Evolutionary conservation across 92 coral and sea anemone genomes (phyloP), one percentile per base, ranked within the genome.

Genomic region (Diadumene lineata): DNA sequence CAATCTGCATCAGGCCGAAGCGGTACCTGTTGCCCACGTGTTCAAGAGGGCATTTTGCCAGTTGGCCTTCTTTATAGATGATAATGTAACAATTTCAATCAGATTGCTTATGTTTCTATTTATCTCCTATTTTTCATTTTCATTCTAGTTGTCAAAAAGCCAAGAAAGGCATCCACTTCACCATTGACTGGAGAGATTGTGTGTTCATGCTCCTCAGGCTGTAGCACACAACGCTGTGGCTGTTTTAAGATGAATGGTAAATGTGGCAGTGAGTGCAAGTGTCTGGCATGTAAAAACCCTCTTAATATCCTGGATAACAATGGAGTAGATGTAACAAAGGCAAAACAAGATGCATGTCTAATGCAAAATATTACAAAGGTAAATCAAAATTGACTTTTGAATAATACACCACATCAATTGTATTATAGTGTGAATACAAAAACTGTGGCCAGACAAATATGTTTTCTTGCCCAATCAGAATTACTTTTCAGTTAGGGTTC

Each of bases 281-380:
- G 93, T 38, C 1, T 4, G 29, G 33, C 30, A 15, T 88, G 93
- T 64, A 61, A 82, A 71, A 88, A 88, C 33, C 93, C 93, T 34
- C 71, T 84, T 0, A 88, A 88, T 64, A 62, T 84, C 34, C 55
- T 88, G 70, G 93, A 70, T 2, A 75, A 81, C 53, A 60, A 74
- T 66, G 93, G 89, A 22, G 84, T 80, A 19, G 74, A 84, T 46
- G n/a, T 84, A 27, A 70, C 60, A 16, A 50, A 31, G 23, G 93
- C 89, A 11, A 84, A 81, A 81, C 73, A 29, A 62, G 93, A 88
- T 63, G 22, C 32, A 17, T 88, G 93, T 68, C 82, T 88, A 25
- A 80, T 88, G 89, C 86, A 88, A 53, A 81, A 81, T 53, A 68
- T 82, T 28, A 43, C 30, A 50, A 84, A 84, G 93, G 93, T 88